A percentile compares a stretch with the other conserved stretches of the same genome.
Evolutionary conservation across 2,113 vertebrate species (phyloP).

Genomic region (Aegypius monachus): DNA sequence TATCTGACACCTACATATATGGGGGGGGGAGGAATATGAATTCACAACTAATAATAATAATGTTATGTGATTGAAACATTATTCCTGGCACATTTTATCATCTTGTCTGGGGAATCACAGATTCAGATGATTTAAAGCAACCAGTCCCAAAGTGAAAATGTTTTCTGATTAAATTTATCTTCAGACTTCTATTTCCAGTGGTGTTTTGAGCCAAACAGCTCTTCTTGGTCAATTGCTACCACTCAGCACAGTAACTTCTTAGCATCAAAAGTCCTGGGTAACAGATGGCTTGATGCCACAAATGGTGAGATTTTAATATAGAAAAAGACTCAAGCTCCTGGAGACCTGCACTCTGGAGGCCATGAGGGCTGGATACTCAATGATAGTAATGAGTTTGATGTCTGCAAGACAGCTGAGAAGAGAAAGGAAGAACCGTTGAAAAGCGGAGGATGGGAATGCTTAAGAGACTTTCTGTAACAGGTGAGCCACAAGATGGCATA

Average conservation of each 20-base stretch:
- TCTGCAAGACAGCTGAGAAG: background rate
- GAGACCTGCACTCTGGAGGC: background rate
- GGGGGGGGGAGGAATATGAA: fast-evolving
- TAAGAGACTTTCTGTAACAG: background rate
- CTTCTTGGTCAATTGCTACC: background rate
- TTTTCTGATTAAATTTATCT: constrained; percentile 1
- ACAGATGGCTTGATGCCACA: background rate
- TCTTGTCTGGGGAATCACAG: background rate
- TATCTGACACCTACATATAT: background rate
- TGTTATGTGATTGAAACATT: background rate
- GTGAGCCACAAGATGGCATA: background rate
- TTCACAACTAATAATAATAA: background rate
- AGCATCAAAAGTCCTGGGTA: background rate
- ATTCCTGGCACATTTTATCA: background rate
- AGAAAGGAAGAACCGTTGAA: background rate
- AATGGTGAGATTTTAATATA: background rate
- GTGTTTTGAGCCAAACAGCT: background rate
- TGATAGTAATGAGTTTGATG: background rate
- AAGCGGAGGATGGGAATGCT: background rate
- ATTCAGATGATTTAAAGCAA: background rate
- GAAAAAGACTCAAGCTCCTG: background rate
- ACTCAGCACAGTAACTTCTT: background rate
- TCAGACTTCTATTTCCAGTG: background rate
- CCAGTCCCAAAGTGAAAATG: background rate
- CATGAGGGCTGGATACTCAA: background rate